These are phyloP conservation scores for Rutpela maculata DNA, from an alignment of 2,888 invertebrate genomes.

Conservation along the genomic window DNA sequence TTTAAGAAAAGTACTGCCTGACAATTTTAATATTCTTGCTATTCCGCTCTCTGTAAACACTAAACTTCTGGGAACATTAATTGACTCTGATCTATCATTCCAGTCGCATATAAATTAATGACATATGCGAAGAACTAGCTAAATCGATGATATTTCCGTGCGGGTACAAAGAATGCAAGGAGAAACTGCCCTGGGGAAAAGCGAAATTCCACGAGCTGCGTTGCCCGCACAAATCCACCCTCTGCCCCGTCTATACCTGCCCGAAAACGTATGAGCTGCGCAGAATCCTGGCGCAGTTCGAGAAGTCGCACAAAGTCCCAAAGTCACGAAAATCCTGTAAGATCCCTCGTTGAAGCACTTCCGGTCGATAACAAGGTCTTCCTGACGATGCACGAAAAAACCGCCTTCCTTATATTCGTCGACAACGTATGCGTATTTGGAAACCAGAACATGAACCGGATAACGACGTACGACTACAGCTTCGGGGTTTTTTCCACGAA, in stretches of 20 bases:
- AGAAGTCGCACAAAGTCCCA: conserved; percentile 9
- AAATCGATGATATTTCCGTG: conserved; percentile 42
- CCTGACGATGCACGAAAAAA: neutral
- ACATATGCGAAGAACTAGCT: conserved; percentile 44
- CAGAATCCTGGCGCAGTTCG: conserved; percentile 29
- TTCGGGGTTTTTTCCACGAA: conserved; percentile 4
- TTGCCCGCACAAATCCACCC: conserved; percentile 36
- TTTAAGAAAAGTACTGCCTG: too few relatives aligned
- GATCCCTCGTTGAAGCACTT: neutral
- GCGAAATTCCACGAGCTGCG: conserved; percentile 27
- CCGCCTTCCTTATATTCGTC: neutral
- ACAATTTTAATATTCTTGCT: too few relatives aligned
- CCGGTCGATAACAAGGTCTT: neutral
- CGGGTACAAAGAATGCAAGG: conserved; percentile 31
- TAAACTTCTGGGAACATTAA: too few relatives aligned
- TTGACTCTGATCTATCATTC: too few relatives aligned
- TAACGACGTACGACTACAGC: neutral
- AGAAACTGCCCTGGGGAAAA: neutral
- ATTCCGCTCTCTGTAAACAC: too few relatives aligned
- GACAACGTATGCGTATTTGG: neutral
- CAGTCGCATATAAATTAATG: too few relatives aligned
- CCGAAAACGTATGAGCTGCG: conserved; percentile 10
- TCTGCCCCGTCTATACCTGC: conserved; percentile 38
- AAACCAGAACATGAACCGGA: neutral
- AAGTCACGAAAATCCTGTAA: neutral